Conservation (phyloP, 2,113 vertebrate genomes). For the Tretioscincus oriximinensis region DNA sequence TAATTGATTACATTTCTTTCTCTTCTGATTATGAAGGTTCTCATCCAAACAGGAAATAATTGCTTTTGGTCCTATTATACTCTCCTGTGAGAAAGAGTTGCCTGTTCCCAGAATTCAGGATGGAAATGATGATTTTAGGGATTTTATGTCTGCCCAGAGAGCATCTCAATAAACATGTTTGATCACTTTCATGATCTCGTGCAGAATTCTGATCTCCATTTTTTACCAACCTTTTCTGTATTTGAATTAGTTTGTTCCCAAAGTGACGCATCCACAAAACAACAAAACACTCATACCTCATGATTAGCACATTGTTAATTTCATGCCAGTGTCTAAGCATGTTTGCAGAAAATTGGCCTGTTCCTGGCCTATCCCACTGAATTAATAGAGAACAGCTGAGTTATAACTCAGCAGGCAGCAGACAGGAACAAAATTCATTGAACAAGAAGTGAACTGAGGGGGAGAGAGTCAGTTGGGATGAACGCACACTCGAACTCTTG, state of each 20-base stretch:
- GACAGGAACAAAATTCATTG: background rate
- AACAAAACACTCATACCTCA: background rate
- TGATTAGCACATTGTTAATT: background rate
- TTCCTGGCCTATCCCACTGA: background rate
- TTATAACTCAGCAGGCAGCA: background rate
- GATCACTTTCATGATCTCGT: no score
- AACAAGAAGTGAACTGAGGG: background rate
- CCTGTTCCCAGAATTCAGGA: no score
- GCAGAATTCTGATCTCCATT: background rate
- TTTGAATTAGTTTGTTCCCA: background rate
- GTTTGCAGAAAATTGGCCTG: background rate
- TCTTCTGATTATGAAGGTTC: no score
- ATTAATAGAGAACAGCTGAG: background rate
- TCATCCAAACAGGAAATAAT: background rate
- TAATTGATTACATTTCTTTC: no score
- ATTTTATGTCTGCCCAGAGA: no score
- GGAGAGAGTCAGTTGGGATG: background rate
- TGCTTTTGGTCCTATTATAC: background rate
- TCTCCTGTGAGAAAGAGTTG: no score
- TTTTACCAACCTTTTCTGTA: background rate
- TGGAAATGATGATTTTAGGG: no score
- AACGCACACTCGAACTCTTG: background rate
- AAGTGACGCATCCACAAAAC: slow-evolving; percentile 1
- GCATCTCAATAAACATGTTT: no score
- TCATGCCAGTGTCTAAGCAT: background rate